phyloP scores from a whole-genome alignment of 2,888 invertebrate species.

The Melieria omissa region DNA sequence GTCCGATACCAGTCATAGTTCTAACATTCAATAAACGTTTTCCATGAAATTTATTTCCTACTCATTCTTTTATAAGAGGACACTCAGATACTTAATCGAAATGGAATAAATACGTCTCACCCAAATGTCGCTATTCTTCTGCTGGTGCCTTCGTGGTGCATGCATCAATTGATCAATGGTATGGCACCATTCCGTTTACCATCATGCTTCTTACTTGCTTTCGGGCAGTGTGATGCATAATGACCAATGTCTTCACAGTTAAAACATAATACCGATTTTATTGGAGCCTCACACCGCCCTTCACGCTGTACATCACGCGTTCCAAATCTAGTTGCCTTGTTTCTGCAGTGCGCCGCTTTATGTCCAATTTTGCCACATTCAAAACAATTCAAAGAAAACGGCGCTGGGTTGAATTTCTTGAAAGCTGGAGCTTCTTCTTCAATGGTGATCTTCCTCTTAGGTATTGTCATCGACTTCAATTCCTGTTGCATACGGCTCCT shows the following conservation, averaged over 20 bases:
- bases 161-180: not conserved
- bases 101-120: not conserved
- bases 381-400: not conserved
- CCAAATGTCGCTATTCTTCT: too few relatives aligned
- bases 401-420: not conserved
- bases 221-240: not conserved
- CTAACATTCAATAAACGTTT: too few relatives aligned
- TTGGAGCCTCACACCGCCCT: not conserved
- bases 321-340: too few relatives aligned
- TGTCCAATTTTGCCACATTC: not conserved
- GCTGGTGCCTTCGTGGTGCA: not conserved
- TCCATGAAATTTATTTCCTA: too few relatives aligned
- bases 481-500: constrained; percentile 8
- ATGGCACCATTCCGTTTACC: too few relatives aligned
- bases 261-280: too few relatives aligned
- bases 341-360: not conserved
- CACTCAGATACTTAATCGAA: not conserved
- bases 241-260: too few relatives aligned
- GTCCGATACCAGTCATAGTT: too few relatives aligned
- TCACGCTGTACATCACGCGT: too few relatives aligned
- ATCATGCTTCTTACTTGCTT: not conserved
- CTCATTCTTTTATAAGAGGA: too few relatives aligned
- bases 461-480: constrained; percentile 1
- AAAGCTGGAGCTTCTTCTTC: too few relatives aligned
- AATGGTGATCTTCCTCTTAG: not conserved